phyloP scores from a whole-genome alignment of 2,113 vertebrate species.

The Callorhinus ursinus region DNA sequence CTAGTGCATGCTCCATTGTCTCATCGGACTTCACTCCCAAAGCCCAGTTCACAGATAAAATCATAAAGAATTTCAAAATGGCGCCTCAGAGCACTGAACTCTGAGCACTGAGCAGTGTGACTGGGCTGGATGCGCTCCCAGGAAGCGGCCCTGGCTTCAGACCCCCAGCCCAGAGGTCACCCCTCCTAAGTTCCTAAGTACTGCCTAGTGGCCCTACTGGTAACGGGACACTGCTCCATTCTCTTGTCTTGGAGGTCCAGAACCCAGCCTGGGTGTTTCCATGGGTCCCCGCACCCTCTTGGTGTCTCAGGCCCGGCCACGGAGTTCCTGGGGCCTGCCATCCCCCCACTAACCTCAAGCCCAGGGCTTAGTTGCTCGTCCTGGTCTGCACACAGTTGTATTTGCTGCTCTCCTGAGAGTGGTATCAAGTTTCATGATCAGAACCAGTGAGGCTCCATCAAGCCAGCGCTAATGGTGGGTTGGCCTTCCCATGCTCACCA shows the following conservation, averaged over 20 bases:
- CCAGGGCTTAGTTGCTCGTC: not conserved
- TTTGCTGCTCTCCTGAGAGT: not conserved
- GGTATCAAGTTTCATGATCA: not conserved
- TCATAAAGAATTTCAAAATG: not conserved
- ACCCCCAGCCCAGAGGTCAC: not conserved
- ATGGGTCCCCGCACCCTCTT: not conserved
- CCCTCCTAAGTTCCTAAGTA: not conserved
- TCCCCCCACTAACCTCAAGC: not conserved
- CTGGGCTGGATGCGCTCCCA: accelerated
- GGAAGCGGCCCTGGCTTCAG: no score
- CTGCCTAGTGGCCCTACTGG: not conserved
- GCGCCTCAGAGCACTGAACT: not conserved
- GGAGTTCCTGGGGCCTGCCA: not conserved
- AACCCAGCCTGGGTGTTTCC: not conserved
- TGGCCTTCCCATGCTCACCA: not conserved
- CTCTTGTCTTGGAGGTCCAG: not conserved
- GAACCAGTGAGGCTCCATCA: not conserved
- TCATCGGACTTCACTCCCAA: not conserved
- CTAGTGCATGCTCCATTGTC: no score
- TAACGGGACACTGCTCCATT: not conserved
- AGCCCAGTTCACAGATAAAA: not conserved
- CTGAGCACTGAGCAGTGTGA: not conserved
- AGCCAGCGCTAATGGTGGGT: not conserved
- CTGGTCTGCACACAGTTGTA: not conserved
- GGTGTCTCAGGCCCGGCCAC: not conserved